Percentiles rank a stretch among this genome's conserved stretches.
phyloP scores from a whole-genome alignment of 2,113 vertebrate species.

The Mormyrus lacerda region DNA sequence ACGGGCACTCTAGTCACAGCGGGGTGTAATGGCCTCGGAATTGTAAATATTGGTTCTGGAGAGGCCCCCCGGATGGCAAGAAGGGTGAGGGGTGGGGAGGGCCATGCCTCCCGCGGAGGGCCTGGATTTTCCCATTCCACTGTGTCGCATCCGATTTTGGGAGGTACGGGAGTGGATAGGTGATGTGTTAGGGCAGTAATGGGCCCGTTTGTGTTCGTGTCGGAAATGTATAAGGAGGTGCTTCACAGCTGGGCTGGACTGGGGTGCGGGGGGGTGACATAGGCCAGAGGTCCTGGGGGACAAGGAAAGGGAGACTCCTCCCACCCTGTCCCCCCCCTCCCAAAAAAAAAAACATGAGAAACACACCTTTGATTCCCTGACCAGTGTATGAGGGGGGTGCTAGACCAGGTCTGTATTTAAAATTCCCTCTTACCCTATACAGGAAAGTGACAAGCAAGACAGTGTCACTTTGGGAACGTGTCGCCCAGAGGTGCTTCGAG shows the following conservation, averaged over 20 bases:
- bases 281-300: constrained; percentile 19
- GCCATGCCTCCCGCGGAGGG: constrained; percentile 55
- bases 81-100: constrained; percentile 59
- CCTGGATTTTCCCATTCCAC: constrained; percentile 81
- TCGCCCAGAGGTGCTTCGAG: constrained; percentile 54
- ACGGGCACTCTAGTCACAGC: constrained; percentile 88
- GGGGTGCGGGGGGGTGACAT: neutral
- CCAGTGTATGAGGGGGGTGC: constrained; percentile 44
- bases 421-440: constrained; percentile 59
- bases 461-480: constrained; percentile 54
- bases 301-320: constrained; percentile 15
- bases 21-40: constrained; percentile 95
- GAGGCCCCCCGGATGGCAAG: constrained; percentile 77
- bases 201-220: constrained; percentile 86
- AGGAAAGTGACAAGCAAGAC: constrained; percentile 56
- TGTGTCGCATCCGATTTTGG: constrained; percentile 98
- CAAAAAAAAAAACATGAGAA: neutral
- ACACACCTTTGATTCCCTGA: constrained; percentile 47
- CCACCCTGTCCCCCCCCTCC: constrained; percentile 31
- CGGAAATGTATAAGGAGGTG: constrained; percentile 97
- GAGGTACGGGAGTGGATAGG: constrained; percentile 95
- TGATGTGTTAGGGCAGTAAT: constrained; percentile 96
- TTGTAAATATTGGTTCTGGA: constrained; percentile 90
- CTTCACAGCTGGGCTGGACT: constrained; percentile 36
- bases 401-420: constrained; percentile 64